These are phyloP conservation scores for Caenorhabditis doughertyi DNA, from an alignment of 2,888 invertebrate genomes.

Conservation along the genomic window DNA sequence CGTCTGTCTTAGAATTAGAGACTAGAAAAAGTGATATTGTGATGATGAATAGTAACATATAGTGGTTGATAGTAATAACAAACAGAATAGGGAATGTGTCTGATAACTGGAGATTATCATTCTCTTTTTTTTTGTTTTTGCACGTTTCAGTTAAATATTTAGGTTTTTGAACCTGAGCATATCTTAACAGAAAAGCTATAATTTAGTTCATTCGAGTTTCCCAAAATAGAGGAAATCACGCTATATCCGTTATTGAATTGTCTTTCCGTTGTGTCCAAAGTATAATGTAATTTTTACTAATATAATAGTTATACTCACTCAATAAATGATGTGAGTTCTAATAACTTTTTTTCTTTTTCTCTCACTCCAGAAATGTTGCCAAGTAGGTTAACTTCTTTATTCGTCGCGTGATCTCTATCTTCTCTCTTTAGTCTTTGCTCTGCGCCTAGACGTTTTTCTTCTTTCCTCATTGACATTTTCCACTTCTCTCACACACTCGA, in stretches of 20 bases:
- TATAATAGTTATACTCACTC: not conserved
- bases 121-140: no score
- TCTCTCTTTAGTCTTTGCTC: slow-evolving; percentile 39
- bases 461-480: slow-evolving; percentile 8
- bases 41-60: not conserved
- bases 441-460: slow-evolving; percentile 15
- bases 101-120: not conserved
- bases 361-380: slow-evolving; percentile 30
- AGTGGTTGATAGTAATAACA: not conserved
- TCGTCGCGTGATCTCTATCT: slow-evolving; percentile 43
- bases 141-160: no score
- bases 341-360: slow-evolving; percentile 33
- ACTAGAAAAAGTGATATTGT: not conserved
- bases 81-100: not conserved
- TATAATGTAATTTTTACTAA: not conserved
- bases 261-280: not conserved
- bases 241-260: no score
- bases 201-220: not conserved
- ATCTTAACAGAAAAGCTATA: no score
- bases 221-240: no score
- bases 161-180: no score
- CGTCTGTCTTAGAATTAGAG: no score
- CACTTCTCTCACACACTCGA: slow-evolving; percentile 33
- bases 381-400: slow-evolving; percentile 6
- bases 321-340: slow-evolving; percentile 15